phyloP scores from a whole-genome alignment of 2,113 vertebrate genomes.

The Falco punctatus region DNA sequence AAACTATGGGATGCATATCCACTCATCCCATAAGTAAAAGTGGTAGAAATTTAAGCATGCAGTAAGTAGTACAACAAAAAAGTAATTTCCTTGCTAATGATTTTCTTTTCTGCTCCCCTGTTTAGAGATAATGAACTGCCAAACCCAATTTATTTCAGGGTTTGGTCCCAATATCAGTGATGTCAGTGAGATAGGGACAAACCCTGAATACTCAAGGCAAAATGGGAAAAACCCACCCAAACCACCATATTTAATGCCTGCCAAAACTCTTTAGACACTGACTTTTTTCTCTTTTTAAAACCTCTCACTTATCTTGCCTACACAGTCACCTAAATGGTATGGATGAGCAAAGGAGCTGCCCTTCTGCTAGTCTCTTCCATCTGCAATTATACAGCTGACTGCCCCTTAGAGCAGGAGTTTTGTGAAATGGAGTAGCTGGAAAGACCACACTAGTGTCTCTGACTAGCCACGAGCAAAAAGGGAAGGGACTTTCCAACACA shows the following conservation, averaged over 20 bases:
- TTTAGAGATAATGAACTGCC: background rate
- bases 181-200: background rate
- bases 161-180: background rate
- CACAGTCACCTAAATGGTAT: background rate
- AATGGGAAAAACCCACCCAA: background rate
- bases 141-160: background rate
- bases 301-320: background rate
- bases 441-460: background rate
- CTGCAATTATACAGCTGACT: background rate
- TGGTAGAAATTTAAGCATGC: background rate
- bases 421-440: background rate
- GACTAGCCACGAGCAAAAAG: background rate
- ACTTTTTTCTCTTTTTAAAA: background rate
- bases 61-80: background rate
- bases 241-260: background rate
- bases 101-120: background rate
- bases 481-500: constrained; percentile 14
- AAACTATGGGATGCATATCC: background rate
- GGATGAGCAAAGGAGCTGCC: background rate
- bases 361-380: background rate
- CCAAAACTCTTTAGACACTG: background rate
- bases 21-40: background rate
- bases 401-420: background rate
- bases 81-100: background rate
- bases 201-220: background rate